Conservation (phyloP, 2,113 vertebrate genomes). For the Dipodomys ordii region DNA sequence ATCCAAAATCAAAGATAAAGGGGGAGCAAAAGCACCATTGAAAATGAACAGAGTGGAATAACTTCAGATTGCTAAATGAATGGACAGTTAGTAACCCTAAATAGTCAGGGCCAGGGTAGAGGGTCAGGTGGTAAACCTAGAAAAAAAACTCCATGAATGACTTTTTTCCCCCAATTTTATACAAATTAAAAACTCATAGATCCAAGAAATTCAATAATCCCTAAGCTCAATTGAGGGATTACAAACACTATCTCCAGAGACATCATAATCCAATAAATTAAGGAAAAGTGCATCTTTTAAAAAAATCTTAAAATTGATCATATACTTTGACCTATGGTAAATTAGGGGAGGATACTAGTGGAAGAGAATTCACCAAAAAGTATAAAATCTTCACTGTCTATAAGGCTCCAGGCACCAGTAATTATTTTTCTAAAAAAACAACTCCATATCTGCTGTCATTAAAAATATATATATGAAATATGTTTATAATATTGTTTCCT, state of each 20-base stretch:
- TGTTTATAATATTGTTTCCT: not conserved
- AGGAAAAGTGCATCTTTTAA: not conserved
- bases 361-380: not conserved
- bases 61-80: not conserved
- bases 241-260: not conserved
- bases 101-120: not conserved
- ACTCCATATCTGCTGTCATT: not conserved
- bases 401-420: not conserved
- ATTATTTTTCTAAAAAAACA: not conserved
- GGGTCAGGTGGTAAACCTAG: not conserved
- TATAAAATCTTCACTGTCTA: not conserved
- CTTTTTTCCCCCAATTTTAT: not conserved
- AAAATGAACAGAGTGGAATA: not conserved
- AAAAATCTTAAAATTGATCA: not conserved
- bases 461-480: not conserved
- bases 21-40: not conserved
- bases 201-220: not conserved
- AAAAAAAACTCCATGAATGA: not conserved
- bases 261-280: not conserved
- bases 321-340: not conserved
- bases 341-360: not conserved
- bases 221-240: not conserved
- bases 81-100: not conserved
- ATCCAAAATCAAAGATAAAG: not conserved
- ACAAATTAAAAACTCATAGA: conserved; percentile 7